Percentiles rank a stretch among this genome's conserved stretches.
Conservation (phyloP, 2,113 vertebrate species). For the Psilopsiagon aurifrons region DNA sequence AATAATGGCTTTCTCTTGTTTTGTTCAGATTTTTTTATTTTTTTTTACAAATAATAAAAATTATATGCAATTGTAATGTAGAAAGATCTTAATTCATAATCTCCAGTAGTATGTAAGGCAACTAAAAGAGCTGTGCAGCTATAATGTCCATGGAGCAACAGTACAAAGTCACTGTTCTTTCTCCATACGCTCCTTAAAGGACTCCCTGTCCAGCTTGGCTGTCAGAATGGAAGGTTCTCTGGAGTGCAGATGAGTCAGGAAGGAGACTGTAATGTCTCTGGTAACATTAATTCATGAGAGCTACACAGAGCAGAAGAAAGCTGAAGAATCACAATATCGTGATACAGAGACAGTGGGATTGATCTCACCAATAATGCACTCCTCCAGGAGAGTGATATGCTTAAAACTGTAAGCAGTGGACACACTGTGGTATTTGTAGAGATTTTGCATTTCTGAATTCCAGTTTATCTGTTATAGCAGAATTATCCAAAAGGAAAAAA, state of each 20-base stretch:
- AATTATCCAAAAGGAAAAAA: not conserved
- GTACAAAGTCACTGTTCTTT: not conserved
- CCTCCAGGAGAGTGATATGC: not conserved
- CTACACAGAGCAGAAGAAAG: not conserved
- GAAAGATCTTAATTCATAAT: not conserved
- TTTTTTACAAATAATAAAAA: no score
- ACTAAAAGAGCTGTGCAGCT: not conserved
- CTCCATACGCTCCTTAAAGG: not conserved
- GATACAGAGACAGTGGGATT: not conserved
- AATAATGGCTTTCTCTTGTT: not conserved
- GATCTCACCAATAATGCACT: not conserved
- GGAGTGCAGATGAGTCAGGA: not conserved
- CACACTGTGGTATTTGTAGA: not conserved
- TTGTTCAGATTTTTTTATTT: not conserved
- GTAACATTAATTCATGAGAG: not conserved
- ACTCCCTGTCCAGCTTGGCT: not conserved
- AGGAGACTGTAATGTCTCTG: not conserved
- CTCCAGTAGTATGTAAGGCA: not conserved
- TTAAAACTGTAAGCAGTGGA: not conserved
- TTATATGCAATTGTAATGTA: not conserved
- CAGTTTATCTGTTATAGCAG: not conserved
- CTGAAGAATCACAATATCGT: not conserved
- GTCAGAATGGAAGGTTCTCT: not conserved
- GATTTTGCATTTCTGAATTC: not conserved
- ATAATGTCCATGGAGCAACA: not conserved